Evolutionary conservation across 2,888 invertebrate species (phyloP).

Genomic region (Subacronicta megacephala): DNA sequence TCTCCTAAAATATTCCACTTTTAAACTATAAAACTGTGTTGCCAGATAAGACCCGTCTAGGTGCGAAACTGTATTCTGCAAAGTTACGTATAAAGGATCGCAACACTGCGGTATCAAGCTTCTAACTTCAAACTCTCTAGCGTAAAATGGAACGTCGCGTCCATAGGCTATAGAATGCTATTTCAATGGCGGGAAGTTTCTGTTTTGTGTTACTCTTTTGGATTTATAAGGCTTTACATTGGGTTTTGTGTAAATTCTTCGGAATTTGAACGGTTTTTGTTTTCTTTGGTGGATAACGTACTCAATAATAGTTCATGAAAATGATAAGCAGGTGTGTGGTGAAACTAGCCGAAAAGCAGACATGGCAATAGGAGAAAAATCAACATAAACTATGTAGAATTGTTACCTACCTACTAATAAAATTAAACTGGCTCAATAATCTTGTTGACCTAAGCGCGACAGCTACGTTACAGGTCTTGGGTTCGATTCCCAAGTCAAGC

Average conservation of each 20-base stretch:
- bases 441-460: too few species aligned
- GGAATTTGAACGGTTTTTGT: not conserved
- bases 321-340: too few species aligned
- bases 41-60: slow-evolving; percentile 39
- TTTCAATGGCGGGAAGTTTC: slow-evolving; percentile 37
- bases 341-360: too few species aligned
- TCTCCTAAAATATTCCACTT: slow-evolving; percentile 36
- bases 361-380: too few species aligned
- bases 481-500: too few species aligned
- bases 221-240: slow-evolving; percentile 6
- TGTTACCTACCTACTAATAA: too few species aligned
- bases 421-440: too few species aligned
- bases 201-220: slow-evolving; percentile 16
- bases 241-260: not conserved
- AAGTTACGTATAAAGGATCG: slow-evolving; percentile 54
- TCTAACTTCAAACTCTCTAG: slow-evolving; percentile 46
- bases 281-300: too few species aligned
- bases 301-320: too few species aligned
- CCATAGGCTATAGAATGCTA: slow-evolving; percentile 38
- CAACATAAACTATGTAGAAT: too few species aligned
- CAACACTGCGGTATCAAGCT: slow-evolving; percentile 46
- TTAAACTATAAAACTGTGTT: slow-evolving; percentile 35
- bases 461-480: too few species aligned
- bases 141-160: slow-evolving; percentile 40
- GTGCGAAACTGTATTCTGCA: slow-evolving; percentile 38